A percentile compares a stretch with the other conserved stretches of the same genome.
These are phyloP conservation scores for Mimachlamys varia DNA, from an alignment of 2,888 invertebrate species.

Conservation along the genomic window DNA sequence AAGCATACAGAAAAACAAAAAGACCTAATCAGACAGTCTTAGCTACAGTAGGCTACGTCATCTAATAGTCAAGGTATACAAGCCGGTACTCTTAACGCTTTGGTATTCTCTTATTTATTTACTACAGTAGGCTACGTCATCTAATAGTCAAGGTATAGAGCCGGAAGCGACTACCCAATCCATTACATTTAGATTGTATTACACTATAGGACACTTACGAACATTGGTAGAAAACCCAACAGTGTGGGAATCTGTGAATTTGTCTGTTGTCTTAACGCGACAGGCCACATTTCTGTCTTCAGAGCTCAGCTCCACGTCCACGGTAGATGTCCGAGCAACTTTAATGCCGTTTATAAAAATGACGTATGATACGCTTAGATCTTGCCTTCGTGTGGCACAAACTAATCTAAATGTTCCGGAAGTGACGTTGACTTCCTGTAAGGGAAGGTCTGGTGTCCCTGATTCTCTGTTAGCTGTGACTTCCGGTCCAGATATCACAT, in stretches of 20 bases:
- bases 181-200: no score
- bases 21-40: no score
- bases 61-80: no score
- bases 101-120: no score
- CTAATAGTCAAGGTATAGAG: no score
- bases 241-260: not conserved
- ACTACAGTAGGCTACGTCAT: no score
- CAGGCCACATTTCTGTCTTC: slow-evolving; percentile 18
- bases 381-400: slow-evolving; percentile 14
- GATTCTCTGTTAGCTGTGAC: not conserved
- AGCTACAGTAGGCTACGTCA: no score
- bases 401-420: not conserved
- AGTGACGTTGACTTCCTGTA: not conserved
- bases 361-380: not conserved
- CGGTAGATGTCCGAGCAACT: not conserved
- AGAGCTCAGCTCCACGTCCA: not conserved
- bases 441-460: not conserved
- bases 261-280: not conserved
- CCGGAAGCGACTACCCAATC: no score
- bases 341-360: not conserved
- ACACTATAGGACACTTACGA: not conserved
- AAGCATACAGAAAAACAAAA: no score
- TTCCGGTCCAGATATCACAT: not conserved
- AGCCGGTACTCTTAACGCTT: no score
- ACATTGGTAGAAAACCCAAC: slow-evolving; percentile 12